A percentile compares a stretch with the other conserved stretches of the same genome.
phyloP scores from a whole-genome alignment of 2,113 vertebrate species.

The Crotophaga sulcirostris region DNA sequence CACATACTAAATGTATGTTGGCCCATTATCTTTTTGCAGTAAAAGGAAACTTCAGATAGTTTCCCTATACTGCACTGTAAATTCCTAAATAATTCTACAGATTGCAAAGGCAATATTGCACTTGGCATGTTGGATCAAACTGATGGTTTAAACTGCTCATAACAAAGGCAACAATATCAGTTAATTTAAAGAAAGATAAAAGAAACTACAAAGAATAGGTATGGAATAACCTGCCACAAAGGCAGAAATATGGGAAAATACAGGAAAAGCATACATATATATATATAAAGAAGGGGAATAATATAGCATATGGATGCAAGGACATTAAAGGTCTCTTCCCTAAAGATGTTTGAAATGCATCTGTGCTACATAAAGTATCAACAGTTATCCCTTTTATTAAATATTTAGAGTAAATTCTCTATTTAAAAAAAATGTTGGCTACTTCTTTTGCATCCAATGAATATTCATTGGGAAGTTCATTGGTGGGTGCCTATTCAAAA shows the following conservation, averaged over 20 bases:
- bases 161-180: not conserved
- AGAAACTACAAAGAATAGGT: not conserved
- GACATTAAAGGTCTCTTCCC: not conserved
- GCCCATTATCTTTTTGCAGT: not conserved
- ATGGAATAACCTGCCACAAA: not conserved
- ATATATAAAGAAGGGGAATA: not conserved
- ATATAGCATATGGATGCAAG: not conserved
- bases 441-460: slow-evolving; percentile 75
- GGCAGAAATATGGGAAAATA: not conserved
- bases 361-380: not conserved
- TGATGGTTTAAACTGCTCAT: not conserved
- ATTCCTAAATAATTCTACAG: not conserved
- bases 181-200: not conserved
- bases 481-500: slow-evolving; percentile 73
- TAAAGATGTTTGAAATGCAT: not conserved
- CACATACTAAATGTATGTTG: not conserved
- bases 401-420: slow-evolving; percentile 60
- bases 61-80: not conserved
- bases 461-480: slow-evolving; percentile 76
- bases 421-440: slow-evolving; percentile 45
- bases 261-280: not conserved
- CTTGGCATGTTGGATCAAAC: not conserved
- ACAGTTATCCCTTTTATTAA: slow-evolving; percentile 8
- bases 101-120: not conserved
- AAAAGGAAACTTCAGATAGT: not conserved